Percentiles rank a stretch among this genome's conserved stretches.
These are phyloP conservation scores for Atta colombica DNA, from an alignment of 1,140 invertebrate genomes.

Conservation along the genomic window DNA sequence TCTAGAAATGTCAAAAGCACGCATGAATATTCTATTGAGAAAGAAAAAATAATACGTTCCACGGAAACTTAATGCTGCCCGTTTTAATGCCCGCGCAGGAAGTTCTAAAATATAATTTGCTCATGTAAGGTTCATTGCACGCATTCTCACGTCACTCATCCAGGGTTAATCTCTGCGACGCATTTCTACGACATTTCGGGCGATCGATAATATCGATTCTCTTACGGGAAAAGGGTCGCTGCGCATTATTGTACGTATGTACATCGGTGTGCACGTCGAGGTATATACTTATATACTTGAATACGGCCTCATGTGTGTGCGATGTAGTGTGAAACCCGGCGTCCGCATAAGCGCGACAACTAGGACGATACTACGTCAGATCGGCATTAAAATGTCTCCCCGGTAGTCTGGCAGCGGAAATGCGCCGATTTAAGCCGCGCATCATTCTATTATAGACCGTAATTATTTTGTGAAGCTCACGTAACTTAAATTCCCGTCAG, in stretches of 20 bases:
- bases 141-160: not conserved
- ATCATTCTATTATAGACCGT: constrained; percentile 8
- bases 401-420: not conserved
- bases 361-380: constrained; percentile 67
- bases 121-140: not conserved
- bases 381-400: constrained; percentile 60
- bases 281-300: constrained; percentile 26
- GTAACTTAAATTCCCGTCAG: not conserved
- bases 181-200: constrained; percentile 60
- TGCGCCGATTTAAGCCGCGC: constrained; percentile 5
- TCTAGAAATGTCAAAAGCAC: not conserved
- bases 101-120: not conserved
- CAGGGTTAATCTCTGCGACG: constrained; percentile 46
- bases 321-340: constrained; percentile 1
- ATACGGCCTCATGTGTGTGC: constrained; percentile 59
- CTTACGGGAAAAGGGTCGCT: constrained; percentile 43
- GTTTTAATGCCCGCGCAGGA: not conserved
- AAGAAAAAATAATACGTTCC: not conserved
- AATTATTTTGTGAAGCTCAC: constrained; percentile 3
- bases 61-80: not conserved
- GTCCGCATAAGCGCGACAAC: constrained; percentile 62
- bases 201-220: constrained; percentile 71
- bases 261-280: constrained; percentile 5
- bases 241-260: constrained; percentile 33
- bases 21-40: not conserved